Base-by-base conservation (phyloP, 2,888 invertebrate genomes). In the Drosophila neotestacea region DNA sequence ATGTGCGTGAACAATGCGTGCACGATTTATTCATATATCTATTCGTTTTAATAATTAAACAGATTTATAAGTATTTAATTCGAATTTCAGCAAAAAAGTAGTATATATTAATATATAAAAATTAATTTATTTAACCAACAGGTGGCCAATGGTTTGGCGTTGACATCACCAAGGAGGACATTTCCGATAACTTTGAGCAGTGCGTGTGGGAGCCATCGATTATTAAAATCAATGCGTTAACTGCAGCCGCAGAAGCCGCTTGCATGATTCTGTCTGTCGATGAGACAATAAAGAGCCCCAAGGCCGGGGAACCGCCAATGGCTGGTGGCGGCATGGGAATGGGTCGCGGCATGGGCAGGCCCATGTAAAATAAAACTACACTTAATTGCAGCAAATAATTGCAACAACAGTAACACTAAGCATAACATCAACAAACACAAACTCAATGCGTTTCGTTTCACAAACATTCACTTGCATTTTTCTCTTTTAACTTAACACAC, bases 121-220 rank as follows among this genome's bases (percentile, higher is more conserved):
- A n/a, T n/a, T n/a, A n/a, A n/a, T n/a, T n/a, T 30, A 30, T 54
- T 42, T 28, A 90, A 91, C 4, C 27, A 38, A 0, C 92, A 96
- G 96, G 95, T 67, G 95, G 95, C 48, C 94, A 95, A 68, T 99
- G 99, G 98, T 98, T 94, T 92, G 99, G 99, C 38, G 97, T 99
- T 41, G 98, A 99, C 92, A 97, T 99, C 48, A 96, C 95, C 90
- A 96, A 95, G 88, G 99, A 99, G 92, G 97, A 98, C 90, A 97
- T 99, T 76, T 95, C 96, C 0, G 98, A 99, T 91, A 99, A 99
- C 93, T 97, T 96, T 93, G 95, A 94, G 52, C 95, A 95, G 4
- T 99, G 98, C 92, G 98, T 99, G 61, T 99, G 99, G 99, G 99
- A 99, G 93, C 99, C 99, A 0, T 96, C 98, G 6, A 94, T 99